Conservation (phyloP, 2,113 vertebrate genomes). For the Crotalus horridus region DNA sequence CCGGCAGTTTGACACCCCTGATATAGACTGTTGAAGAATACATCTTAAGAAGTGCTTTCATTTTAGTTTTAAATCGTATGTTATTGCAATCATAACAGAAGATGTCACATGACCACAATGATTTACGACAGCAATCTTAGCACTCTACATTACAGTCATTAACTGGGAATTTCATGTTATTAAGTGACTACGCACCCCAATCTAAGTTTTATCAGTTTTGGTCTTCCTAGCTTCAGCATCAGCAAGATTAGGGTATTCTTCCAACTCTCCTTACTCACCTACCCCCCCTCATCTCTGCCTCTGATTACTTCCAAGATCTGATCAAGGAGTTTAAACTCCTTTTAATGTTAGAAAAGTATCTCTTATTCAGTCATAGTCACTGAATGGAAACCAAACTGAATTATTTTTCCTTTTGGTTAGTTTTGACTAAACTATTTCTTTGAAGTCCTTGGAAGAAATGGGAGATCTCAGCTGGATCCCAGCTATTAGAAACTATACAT, state of each 20-base stretch:
- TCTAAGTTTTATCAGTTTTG: not conserved
- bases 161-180: not conserved
- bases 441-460: not conserved
- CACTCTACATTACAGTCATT: not conserved
- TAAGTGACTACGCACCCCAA: not conserved
- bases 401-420: not conserved
- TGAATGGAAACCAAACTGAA: not conserved
- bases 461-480: not conserved
- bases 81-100: not conserved
- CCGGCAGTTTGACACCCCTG: too few relatives aligned
- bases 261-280: not conserved
- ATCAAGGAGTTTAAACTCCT: not conserved
- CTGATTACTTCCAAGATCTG: not conserved
- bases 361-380: not conserved
- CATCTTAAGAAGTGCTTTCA: slow-evolving; percentile 32
- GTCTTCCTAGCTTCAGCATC: not conserved
- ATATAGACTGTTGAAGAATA: slow-evolving; percentile 45
- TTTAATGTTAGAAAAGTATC: not conserved
- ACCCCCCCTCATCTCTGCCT: not conserved
- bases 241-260: not conserved
- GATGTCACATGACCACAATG: not conserved
- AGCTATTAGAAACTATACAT: not conserved
- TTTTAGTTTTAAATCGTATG: slow-evolving; percentile 10
- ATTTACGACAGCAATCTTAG: not conserved
- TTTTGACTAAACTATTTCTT: not conserved